Evolutionary conservation across 2,113 vertebrate genomes (phyloP).

Genomic region (Apteryx owenii): DNA sequence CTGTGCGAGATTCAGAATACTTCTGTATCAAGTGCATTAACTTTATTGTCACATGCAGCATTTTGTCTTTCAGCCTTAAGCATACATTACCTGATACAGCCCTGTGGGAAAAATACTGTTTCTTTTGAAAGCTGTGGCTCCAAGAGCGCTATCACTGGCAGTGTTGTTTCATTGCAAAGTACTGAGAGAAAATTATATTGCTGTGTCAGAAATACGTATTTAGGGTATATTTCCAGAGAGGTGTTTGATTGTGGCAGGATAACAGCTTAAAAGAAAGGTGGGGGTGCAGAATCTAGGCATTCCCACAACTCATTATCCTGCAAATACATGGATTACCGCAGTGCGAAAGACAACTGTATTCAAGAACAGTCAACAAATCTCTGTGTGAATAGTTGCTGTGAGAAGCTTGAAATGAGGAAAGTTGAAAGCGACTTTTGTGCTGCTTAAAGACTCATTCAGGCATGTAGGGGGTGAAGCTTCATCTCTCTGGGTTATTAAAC

Average conservation of each 20-base stretch:
- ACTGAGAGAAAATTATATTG: neutral
- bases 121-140: neutral
- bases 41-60: neutral
- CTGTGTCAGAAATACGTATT: neutral
- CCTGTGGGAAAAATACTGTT: neutral
- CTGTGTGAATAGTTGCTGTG: slow-evolving; percentile 5
- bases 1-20: neutral
- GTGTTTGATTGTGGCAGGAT: neutral
- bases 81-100: neutral
- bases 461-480: neutral
- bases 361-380: slow-evolving; percentile 46
- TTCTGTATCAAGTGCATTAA: neutral
- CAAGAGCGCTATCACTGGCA: neutral
- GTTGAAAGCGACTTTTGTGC: neutral
- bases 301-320: slow-evolving; percentile 27
- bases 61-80: neutral
- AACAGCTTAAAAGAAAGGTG: neutral
- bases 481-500: slow-evolving; percentile 38
- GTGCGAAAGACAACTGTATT: neutral
- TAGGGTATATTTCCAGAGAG: neutral
- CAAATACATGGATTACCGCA: slow-evolving; percentile 4
- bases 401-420: neutral
- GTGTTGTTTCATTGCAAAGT: neutral
- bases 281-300: neutral
- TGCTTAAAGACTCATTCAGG: slow-evolving; percentile 20